Evolutionary conservation across 1,140 invertebrate species (phyloP), one percentile per base, ranked within the genome.

Genomic region (Anastatus disparis): DNA sequence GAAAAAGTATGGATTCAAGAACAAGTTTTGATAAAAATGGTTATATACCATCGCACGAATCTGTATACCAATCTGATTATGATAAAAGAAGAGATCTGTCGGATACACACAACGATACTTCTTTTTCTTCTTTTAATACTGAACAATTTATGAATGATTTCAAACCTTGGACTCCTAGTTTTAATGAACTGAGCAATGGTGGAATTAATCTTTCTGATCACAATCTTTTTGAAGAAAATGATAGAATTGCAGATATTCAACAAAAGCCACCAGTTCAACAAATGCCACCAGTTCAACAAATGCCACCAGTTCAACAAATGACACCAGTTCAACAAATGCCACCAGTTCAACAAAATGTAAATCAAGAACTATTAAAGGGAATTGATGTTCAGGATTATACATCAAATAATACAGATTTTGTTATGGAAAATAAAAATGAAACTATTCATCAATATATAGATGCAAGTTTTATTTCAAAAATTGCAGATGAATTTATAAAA

Each of bases 111-210:
- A 76, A 79, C 13, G 75, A 75, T 20, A 71, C 76, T 68, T 77
- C 78, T 3, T 76, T 75, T 7, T 74, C 76, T 7, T 71, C 76
- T 24, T 71, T 76, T n/a, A 77, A 82, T 53, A 74, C 77, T 42
- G 77, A 82, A 12, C 82, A 77, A 72, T 74, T 83, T 35, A 77
- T 81, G 29, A 71, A 74, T 8, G 76, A 77, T 7, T 81, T 79
- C 35, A 84, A 82, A 68, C 44, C 63, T 0, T 81, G 80, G 79
- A 75, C 76, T 31, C 73, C 71, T 24, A 73, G 17, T 15, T 29
- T 50, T 24, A 26, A 65, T 40, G 53, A 59, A 22, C 4, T 10
- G 31, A 59, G 24, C 24, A 17, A 52, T 24, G 66, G 55, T 53
- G 66, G 66, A 61, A 42, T 59, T 22, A 61, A 12, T 40, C 9